Base-by-base conservation (phyloP, 2,113 vertebrate genomes). In the Gobio gobio region DNA sequence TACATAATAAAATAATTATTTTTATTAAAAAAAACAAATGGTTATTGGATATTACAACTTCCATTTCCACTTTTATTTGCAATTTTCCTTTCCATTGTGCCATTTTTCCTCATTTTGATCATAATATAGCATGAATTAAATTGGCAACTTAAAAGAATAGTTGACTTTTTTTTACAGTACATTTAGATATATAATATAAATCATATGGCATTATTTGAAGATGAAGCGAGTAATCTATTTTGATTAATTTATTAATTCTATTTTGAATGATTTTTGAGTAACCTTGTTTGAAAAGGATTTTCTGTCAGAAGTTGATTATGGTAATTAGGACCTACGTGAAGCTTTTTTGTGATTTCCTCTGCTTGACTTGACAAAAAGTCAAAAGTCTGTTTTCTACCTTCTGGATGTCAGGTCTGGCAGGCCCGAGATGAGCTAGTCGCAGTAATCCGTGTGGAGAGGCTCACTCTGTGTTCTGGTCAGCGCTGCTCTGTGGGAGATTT, bases 401-500 rank as follows among this genome's bases (percentile, higher is more conserved):
- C 76, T 24, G 20, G 29, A 78, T 58, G 75, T 78, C 54, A 78
- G 18, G 10, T 40, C 51, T 77, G 51, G 16, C 16, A 33, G 29
- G 24, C 24, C 74, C 29, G 49, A 77, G 49, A 77, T 33, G 14
- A 18, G 16, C 5, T 10, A 3, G 29, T 68, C 8, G 3, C 1
- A 10, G 36, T 5, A 43, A 70, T 43, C 64, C 16, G 18, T 18
- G 16, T 0, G 29, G 16, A 20, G 64, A 68, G 14, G 16, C 63
- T 18, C 63, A 33, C 26, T 66, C 63, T 66, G 63, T 66, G 63
- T 33, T 68, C 74, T 90, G 84, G 89, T 88, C 88, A 89, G 82
- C 74, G 85, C 86, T 89, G 78, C 89, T 89, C 78, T 47, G 87
- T 90, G 89, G 88, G 93, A 89, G 90, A 87, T 89, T 90, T 88